These are phyloP conservation scores for Euschistus heros DNA, from an alignment of 1,140 invertebrate genomes.

Conservation along the genomic window DNA sequence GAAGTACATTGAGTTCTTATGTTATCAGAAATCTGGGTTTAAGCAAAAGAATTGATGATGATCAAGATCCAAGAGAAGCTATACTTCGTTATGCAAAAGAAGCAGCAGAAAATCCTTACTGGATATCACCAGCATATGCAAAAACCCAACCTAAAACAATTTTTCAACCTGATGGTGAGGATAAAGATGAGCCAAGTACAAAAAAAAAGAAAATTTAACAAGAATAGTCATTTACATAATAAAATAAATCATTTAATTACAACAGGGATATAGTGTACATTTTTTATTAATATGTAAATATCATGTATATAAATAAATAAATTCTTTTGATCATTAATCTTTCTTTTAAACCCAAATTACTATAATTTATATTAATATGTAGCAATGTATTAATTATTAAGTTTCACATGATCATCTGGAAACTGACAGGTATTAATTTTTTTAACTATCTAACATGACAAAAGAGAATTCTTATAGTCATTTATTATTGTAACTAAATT, in stretches of 20 bases:
- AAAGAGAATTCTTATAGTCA: too few relatives aligned
- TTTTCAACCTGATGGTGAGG: slow-evolving; percentile 38
- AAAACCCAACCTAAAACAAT: slow-evolving; percentile 46
- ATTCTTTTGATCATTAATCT: background rate
- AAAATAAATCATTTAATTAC: background rate
- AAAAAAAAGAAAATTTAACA: slow-evolving; percentile 28
- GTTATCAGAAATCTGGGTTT: slow-evolving; percentile 91
- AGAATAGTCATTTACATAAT: background rate
- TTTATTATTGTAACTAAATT: too few relatives aligned
- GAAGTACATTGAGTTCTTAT: slow-evolving; percentile 92
- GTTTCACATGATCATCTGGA: too few relatives aligned
- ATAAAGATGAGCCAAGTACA: slow-evolving; percentile 30
- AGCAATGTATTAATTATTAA: too few relatives aligned
- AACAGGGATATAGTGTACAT: too few relatives aligned
- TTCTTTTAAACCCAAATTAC: too few relatives aligned
- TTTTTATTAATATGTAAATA: slow-evolving; percentile 2
- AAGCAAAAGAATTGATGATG: slow-evolving; percentile 86
- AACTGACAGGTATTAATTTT: too few relatives aligned
- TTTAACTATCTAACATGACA: too few relatives aligned
- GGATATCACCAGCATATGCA: slow-evolving; percentile 51
- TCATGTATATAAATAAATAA: background rate
- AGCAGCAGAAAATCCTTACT: slow-evolving; percentile 91
- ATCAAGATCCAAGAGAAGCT: slow-evolving; percentile 92
- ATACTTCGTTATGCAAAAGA: slow-evolving; percentile 96
- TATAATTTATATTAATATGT: too few relatives aligned